Evolutionary conservation across 2,797 vertebrate genomes (phyloP), one percentile per base, ranked within the genome.

Genomic region (Chelmon rostratus): DNA sequence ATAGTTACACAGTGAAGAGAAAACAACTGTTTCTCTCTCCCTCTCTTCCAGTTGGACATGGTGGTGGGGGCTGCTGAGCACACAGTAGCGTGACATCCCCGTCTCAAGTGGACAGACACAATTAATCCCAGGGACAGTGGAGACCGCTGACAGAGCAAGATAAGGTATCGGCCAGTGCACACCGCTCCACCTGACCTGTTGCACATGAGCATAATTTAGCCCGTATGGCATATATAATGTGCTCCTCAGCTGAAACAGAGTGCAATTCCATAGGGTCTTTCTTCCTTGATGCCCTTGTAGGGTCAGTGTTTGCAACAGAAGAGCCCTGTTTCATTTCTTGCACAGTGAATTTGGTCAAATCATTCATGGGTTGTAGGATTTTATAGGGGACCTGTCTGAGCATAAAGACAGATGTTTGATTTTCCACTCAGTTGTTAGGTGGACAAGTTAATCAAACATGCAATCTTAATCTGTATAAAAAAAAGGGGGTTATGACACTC

Each of bases 61-160:
- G 72, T 64, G 75, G 54, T 38, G 73, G 65, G 53, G 76, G 75
- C 82, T 75, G 81, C 77, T 86, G 64, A 86, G 67, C 76, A 86
- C 76, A 84, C 70, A 72, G 74, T 28, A 80, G 82, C 47, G 74
- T 92, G 86, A 89, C 90, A 88, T 91, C 82, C 68, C 69, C 18
- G 86, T 93, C 92, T 91, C 87, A 83, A 92, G 90, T 84, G 86
- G 89, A 89, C 68, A 74, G 88, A 89, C 85, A 81, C 80, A 91
- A 91, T 93, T 93, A 93, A 92, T 94, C 85, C 83, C 67, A 73
- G 81, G 84, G 84, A 88, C 90, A 88, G 85, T 65, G 57, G 90
- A 88, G 89, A 93, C 86, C 65, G 75, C 92, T 94, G 92, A 94
- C 86, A 88, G 91, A 82, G 75, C 54, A 72, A 84, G 93, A 94